Percentiles rank a stretch among this genome's conserved stretches.
phyloP scores from a whole-genome alignment of 64 coral and sea anemone genomes.

The Montipora sp. region DNA sequence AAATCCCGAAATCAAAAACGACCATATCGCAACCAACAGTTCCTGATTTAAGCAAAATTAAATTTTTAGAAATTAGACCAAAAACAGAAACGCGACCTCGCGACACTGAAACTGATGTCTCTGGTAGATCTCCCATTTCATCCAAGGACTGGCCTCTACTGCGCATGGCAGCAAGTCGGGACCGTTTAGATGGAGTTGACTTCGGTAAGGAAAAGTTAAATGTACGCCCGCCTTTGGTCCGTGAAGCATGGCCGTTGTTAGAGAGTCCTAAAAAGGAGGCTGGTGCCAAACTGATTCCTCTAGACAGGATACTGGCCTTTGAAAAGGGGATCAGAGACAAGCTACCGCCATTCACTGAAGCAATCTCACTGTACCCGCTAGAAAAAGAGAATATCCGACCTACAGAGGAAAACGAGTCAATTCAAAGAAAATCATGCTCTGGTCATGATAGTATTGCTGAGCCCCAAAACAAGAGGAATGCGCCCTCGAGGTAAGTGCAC shows the following conservation, averaged over 20 bases:
- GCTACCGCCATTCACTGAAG: neutral
- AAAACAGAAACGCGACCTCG: neutral
- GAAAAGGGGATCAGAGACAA: constrained; percentile 36
- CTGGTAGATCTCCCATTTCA: neutral
- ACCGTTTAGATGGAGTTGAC: neutral
- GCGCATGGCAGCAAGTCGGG: constrained; percentile 16
- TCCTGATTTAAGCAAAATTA: constrained; percentile 60
- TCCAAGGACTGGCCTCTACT: constrained; percentile 16
- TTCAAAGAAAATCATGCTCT: neutral
- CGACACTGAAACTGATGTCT: neutral
- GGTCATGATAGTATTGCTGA: neutral
- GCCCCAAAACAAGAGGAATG: constrained; percentile 20
- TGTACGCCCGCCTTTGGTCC: neutral
- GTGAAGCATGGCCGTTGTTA: constrained; percentile 36
- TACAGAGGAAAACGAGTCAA: neutral
- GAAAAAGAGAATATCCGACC: constrained; percentile 68
- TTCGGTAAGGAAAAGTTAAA: neutral
- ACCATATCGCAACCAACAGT: neutral
- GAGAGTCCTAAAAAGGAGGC: neutral
- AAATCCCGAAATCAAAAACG: constrained; percentile 26
- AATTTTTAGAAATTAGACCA: constrained; percentile 39
- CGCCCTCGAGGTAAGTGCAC: constrained; percentile 4
- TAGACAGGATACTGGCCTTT: constrained; percentile 42
- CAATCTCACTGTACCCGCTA: neutral
- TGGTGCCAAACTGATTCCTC: constrained; percentile 33